These are phyloP conservation scores for Caenorhabditis afra DNA, from an alignment of 2,888 invertebrate genomes.

Conservation along the genomic window DNA sequence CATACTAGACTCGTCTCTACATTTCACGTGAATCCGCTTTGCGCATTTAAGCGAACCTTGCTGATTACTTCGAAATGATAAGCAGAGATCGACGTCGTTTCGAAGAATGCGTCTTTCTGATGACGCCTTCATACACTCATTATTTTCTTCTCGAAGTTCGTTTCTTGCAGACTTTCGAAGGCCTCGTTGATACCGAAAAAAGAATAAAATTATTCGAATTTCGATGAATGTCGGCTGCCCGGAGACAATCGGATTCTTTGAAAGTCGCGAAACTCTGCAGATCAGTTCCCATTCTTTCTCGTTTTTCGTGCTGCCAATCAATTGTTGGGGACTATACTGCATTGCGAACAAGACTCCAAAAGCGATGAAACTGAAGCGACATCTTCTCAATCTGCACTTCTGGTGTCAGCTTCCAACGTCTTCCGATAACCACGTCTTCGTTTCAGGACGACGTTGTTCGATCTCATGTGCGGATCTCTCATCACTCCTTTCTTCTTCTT, in stretches of 20 bases:
- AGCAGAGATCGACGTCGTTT: slow-evolving; percentile 15
- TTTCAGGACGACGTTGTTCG: slow-evolving; percentile 21
- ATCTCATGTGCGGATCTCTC: slow-evolving; percentile 29
- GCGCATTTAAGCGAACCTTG: slow-evolving; percentile 1
- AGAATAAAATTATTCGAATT: no score
- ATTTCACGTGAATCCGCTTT: neutral
- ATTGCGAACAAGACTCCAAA: slow-evolving; percentile 22
- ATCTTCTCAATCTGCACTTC: slow-evolving; percentile 27
- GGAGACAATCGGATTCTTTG: neutral
- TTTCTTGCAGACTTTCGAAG: neutral
- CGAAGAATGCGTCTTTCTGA: neutral
- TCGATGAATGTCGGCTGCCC: slow-evolving; percentile 4
- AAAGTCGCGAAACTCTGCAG: slow-evolving; percentile 14
- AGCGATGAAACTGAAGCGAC: slow-evolving; percentile 19
- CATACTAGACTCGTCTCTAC: neutral
- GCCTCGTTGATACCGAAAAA: no score
- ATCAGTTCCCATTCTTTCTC: slow-evolving; percentile 16
- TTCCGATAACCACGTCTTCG: no score
- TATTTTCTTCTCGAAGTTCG: neutral
- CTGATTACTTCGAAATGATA: neutral
- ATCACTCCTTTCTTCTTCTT: slow-evolving; percentile 41
- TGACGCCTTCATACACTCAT: neutral
- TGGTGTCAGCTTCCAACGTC: slow-evolving; percentile 18
- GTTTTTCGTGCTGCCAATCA: slow-evolving; percentile 3
- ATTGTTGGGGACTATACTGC: slow-evolving; percentile 33